Conservation (phyloP, 2,113 vertebrate species). For the Leptobrachium ailaonicum region DNA sequence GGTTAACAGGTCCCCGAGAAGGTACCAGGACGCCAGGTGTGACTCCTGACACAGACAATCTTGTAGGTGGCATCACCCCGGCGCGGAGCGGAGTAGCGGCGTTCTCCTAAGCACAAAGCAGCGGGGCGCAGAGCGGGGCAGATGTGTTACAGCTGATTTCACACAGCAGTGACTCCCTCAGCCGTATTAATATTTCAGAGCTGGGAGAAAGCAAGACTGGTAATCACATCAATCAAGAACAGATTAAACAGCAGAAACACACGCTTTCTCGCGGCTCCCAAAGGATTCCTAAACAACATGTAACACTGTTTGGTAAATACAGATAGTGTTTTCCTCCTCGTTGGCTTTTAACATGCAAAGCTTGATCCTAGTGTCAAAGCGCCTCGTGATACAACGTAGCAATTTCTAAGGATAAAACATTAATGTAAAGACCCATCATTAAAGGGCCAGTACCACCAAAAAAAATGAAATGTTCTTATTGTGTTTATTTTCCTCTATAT, state of each 20-base stretch:
- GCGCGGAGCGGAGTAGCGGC: not conserved
- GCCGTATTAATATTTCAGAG: slow-evolving; percentile 9
- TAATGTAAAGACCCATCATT: too few relatives aligned
- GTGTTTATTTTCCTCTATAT: too few relatives aligned
- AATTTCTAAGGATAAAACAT: too few relatives aligned
- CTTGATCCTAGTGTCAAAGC: too few relatives aligned
- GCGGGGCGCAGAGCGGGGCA: not conserved
- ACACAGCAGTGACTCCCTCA: not conserved
- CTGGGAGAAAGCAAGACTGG: not conserved
- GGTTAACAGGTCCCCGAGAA: not conserved
- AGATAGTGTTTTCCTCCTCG: not conserved
- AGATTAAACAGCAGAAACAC: slow-evolving; percentile 17
- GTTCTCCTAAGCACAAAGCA: not conserved
- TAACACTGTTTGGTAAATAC: not conserved
- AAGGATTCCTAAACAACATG: not conserved
- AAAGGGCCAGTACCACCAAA: too few relatives aligned
- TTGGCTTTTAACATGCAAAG: too few relatives aligned
- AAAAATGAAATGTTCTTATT: too few relatives aligned
- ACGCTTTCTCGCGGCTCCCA: not conserved
- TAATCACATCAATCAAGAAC: slow-evolving; percentile 18
- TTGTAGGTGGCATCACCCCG: slow-evolving; percentile 14
- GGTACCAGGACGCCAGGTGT: not conserved
- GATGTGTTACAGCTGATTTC: slow-evolving; percentile 15
- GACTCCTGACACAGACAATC: not conserved
- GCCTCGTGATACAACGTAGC: too few relatives aligned